These are phyloP conservation scores for Osedax frankpressi DNA, from an alignment of 2,888 invertebrate species.

Conservation along the genomic window DNA sequence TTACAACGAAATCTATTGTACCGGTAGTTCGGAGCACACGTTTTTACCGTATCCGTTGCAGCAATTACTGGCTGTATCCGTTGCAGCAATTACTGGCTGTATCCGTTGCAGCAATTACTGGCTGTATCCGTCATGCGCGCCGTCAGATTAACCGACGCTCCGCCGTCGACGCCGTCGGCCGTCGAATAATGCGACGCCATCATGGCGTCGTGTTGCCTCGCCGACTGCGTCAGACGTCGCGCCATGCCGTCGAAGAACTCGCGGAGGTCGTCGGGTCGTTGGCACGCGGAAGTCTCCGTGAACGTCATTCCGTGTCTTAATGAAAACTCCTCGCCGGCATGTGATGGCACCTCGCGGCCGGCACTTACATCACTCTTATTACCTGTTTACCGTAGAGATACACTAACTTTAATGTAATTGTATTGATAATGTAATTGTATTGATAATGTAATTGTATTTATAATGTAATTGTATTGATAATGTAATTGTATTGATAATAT, in stretches of 20 bases:
- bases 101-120: slow-evolving; percentile 15
- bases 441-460: neutral
- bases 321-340: slow-evolving; percentile 85
- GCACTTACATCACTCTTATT: slow-evolving; percentile 95
- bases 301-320: slow-evolving; percentile 83
- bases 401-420: neutral
- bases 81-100: slow-evolving; percentile 16
- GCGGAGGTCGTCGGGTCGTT: slow-evolving; percentile 94
- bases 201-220: slow-evolving; percentile 26
- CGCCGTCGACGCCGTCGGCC: slow-evolving; percentile 11
- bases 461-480: too few species aligned
- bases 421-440: neutral
- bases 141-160: neutral
- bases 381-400: too few species aligned
- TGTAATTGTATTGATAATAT: too few species aligned
- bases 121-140: too few species aligned
- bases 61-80: slow-evolving; percentile 2
- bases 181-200: slow-evolving; percentile 19
- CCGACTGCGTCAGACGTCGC: slow-evolving; percentile 53
- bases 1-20: too few species aligned
- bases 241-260: slow-evolving; percentile 91
- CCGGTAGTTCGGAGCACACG: too few species aligned
- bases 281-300: slow-evolving; percentile 91
- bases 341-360: slow-evolving; percentile 74
- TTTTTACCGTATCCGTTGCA: slow-evolving; percentile 19